Conservation (phyloP, 2,888 invertebrate genomes). For the Carcina quercana region DNA sequence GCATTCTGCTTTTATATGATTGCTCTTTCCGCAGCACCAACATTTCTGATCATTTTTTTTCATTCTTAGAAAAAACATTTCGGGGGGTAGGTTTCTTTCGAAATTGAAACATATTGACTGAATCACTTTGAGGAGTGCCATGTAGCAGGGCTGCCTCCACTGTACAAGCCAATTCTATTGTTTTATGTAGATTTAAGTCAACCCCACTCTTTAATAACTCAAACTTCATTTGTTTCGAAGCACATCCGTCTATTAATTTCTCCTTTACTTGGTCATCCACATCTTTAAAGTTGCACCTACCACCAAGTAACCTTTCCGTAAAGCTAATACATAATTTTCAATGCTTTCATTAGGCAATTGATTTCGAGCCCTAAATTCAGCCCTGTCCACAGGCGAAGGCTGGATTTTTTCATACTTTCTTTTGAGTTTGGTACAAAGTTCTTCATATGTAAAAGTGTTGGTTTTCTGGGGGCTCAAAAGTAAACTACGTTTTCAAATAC, state of each 20-base stretch:
- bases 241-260: slow-evolving; percentile 13
- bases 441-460: no score
- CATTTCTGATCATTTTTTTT: no score
- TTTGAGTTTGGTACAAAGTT: no score
- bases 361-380: slow-evolving; percentile 9
- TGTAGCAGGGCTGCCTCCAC: slow-evolving; percentile 1
- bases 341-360: slow-evolving; percentile 9
- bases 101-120: no score
- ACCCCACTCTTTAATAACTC: slow-evolving; percentile 7
- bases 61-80: no score
- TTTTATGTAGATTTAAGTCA: neutral
- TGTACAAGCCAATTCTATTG: slow-evolving; percentile 1
- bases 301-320: slow-evolving; percentile 5
- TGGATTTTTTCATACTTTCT: neutral
- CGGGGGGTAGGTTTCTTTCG: no score
- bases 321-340: slow-evolving; percentile 7
- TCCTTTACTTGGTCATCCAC: slow-evolving; percentile 15
- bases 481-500: neutral
- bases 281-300: slow-evolving; percentile 14
- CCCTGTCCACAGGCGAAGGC: slow-evolving; percentile 2
- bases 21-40: slow-evolving; percentile 5
- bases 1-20: slow-evolving; percentile 8
- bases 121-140: neutral
- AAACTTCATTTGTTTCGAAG: slow-evolving; percentile 8
- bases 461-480: neutral